Evolutionary conservation across 1,140 invertebrate genomes (phyloP), one percentile per base, ranked within the genome.

Genomic region (Drosophila bocki): DNA sequence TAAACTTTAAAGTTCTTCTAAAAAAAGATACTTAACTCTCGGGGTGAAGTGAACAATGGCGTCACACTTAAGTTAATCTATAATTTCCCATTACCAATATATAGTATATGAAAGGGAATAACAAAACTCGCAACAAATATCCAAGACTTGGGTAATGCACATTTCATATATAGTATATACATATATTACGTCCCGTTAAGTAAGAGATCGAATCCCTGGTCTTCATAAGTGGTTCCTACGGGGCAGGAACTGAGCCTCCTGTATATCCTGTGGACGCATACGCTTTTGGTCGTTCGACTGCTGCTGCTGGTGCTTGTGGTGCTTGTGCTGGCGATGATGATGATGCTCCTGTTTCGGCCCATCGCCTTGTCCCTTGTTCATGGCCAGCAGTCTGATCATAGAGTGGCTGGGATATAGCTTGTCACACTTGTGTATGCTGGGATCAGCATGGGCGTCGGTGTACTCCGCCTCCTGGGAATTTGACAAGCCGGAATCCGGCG

Each of bases 161-260:
- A n/a, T 42, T 42, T 32, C 35, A 3, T n/a, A 60, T 42, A 62
- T 35, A 19, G 19, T 19, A 35, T 35, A 19, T 13, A 53, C 29
- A 37, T 56, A 56, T 37, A 57, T 57, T 39, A n/a, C 13, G 19
- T n/a, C 53, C 32, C 13, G 13, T 11, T 56, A 41, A 26, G 35
- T n/a, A 22, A n/a, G 35, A 19, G 13, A 15, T 53, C 50, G n/a
- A 17, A n/a, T 19, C 42, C 17, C 17, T 11, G 8, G 7, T 17
- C 48, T 0, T 32, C 29, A 0, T 32, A 17, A 32, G 29, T 11
- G 29, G n/a, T 33, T 33, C 50, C n/a, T 41, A 12, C 32, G 8
- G 51, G 44, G 39, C n/a, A 37, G 51, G 33, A 69, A 77, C 19
- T 54, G 32, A 5, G 37, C 72, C 44, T 78, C 75, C 63, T 76